These are phyloP conservation scores for Venturia canescens DNA, from an alignment of 1,140 invertebrate species.

Conservation along the genomic window DNA sequence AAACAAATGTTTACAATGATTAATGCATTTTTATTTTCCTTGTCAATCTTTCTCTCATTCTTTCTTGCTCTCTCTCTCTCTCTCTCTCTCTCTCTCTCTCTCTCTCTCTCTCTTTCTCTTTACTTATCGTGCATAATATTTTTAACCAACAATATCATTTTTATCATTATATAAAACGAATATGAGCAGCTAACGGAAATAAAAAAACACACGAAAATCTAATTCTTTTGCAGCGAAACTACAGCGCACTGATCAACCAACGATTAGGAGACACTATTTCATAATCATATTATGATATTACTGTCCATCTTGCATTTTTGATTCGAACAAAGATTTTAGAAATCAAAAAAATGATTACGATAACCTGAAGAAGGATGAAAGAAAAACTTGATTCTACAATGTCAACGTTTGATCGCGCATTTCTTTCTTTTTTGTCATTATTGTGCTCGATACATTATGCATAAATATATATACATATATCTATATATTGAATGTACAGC, in stretches of 20 bases:
- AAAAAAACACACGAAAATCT: slow-evolving; percentile 12
- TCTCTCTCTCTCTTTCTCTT: neutral
- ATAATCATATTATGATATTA: slow-evolving; percentile 61
- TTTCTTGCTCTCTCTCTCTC: slow-evolving; percentile 17
- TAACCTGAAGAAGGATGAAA: slow-evolving; percentile 6
- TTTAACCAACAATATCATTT: slow-evolving; percentile 32
- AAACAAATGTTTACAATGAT: neutral
- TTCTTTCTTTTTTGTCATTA: slow-evolving; percentile 59
- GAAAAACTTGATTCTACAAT: neutral
- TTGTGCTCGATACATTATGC: slow-evolving; percentile 58
- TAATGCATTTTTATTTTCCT: slow-evolving; percentile 22
- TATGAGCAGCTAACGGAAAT: neutral
- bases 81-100: slow-evolving; percentile 5
- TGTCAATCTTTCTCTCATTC: slow-evolving; percentile 19
- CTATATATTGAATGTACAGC: slow-evolving; percentile 53
- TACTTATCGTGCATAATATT: slow-evolving; percentile 30
- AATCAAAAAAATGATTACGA: slow-evolving; percentile 1
- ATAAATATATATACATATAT: too few relatives aligned
- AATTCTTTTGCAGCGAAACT: slow-evolving; percentile 75
- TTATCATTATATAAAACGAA: slow-evolving; percentile 20
- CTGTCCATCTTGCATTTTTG: slow-evolving; percentile 71
- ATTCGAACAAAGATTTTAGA: slow-evolving; percentile 56
- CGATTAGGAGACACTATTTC: slow-evolving; percentile 73
- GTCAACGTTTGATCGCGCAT: neutral
- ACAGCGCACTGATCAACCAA: slow-evolving; percentile 76